Conservation (phyloP, 1,140 invertebrate species). For the Heterodera carotae region DNA sequence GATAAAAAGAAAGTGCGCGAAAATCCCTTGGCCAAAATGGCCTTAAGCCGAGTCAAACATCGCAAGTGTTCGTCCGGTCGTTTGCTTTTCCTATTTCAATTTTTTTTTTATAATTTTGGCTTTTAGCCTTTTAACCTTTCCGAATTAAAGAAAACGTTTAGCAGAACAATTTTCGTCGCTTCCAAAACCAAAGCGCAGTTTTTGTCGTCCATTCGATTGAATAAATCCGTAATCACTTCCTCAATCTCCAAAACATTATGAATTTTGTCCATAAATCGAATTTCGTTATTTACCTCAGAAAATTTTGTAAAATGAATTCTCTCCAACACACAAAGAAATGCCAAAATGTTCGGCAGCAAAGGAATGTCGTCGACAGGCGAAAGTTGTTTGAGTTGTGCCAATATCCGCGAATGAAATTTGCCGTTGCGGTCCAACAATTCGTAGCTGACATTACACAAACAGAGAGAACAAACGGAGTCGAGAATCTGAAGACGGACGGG, state of each 20-base stretch:
- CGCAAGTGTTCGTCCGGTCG: background rate
- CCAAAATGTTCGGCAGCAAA: conserved; percentile 31
- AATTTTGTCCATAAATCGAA: background rate
- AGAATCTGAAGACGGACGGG: conserved; percentile 17
- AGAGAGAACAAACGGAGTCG: conserved; percentile 19
- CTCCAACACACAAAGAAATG: conserved; percentile 24
- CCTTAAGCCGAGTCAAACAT: background rate
- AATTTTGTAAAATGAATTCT: conserved; percentile 31
- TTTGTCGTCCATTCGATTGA: conserved; percentile 30
- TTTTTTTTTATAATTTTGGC: conserved; percentile 1
- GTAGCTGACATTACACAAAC: conserved; percentile 32
- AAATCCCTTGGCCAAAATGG: background rate
- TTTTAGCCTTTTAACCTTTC: background rate
- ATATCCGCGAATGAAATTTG: conserved; percentile 32
- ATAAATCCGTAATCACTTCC: conserved; percentile 9
- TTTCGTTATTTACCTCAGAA: conserved; percentile 17
- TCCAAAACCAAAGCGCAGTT: conserved; percentile 31
- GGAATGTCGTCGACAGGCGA: conserved; percentile 31
- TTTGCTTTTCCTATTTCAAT: conserved; percentile 4
- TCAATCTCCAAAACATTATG: no score
- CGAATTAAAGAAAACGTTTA: conserved; percentile 16
- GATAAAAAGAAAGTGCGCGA: background rate
- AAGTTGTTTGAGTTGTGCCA: conserved; percentile 33
- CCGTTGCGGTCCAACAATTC: conserved; percentile 36
- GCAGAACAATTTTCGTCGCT: conserved; percentile 33